phyloP scores from a whole-genome alignment of 1,140 invertebrate species.

The Dendroctonus valens region DNA sequence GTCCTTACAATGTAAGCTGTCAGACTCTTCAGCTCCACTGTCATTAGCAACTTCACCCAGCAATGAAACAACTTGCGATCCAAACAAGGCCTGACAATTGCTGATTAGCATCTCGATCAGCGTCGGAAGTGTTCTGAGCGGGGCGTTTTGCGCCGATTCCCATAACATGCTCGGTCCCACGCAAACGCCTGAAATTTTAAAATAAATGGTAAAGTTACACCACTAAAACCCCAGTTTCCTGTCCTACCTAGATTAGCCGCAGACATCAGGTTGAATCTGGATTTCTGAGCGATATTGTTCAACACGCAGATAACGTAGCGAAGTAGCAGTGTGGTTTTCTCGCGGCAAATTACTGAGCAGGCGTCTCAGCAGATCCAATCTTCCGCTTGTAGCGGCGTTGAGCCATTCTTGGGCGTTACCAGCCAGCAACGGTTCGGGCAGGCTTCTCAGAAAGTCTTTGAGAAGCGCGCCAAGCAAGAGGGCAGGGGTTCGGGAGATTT shows the following conservation, averaged over 20 bases:
- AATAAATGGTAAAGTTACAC: no score
- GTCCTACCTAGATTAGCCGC: conserved; percentile 73
- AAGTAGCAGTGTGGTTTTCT: conserved; percentile 70
- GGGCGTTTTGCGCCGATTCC: conserved; percentile 65
- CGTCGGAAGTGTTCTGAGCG: conserved; percentile 67
- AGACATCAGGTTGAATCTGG: conserved; percentile 82
- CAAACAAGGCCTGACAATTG: conserved; percentile 74
- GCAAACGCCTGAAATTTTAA: conserved; percentile 63
- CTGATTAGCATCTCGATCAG: conserved; percentile 79
- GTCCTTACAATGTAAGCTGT: conserved; percentile 77
- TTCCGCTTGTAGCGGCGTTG: conserved; percentile 55
- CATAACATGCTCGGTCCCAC: conserved; percentile 81
- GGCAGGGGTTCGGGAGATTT: conserved; percentile 66
- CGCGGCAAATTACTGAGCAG: conserved; percentile 64
- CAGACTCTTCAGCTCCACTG: conserved; percentile 84
- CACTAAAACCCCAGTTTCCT: no score
- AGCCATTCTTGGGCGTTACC: conserved; percentile 65
- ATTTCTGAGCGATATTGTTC: conserved; percentile 74
- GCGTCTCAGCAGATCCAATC: conserved; percentile 54
- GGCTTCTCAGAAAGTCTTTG: conserved; percentile 81
- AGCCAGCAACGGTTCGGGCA: conserved; percentile 77
- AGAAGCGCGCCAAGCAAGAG: conserved; percentile 70
- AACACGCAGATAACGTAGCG: conserved; percentile 79
- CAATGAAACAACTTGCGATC: conserved; percentile 67
- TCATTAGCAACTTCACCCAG: conserved; percentile 70